Conservation (phyloP, 2,888 invertebrate species). For the Mesopsocus fuscifrons region DNA sequence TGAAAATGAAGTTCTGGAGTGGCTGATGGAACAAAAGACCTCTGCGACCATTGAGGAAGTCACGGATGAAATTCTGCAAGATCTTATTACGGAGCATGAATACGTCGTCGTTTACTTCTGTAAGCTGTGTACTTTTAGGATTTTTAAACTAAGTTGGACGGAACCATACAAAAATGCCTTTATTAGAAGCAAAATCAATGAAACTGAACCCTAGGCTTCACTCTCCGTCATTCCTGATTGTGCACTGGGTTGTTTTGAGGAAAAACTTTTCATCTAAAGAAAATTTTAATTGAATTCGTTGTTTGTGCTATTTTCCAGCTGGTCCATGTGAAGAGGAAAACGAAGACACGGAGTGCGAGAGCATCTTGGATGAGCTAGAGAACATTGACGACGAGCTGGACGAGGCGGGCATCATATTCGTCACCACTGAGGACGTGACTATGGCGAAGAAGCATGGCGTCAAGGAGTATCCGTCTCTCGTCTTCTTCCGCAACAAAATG, state of each 20-base stretch:
- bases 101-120: constrained; percentile 90
- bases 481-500: constrained; percentile 82
- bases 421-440: constrained; percentile 68
- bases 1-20: constrained; percentile 78
- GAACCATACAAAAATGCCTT: neutral
- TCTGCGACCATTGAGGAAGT: constrained; percentile 87
- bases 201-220: too few relatives aligned
- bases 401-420: constrained; percentile 82
- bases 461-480: constrained; percentile 65
- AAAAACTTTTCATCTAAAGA: too few relatives aligned
- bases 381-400: constrained; percentile 87
- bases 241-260: too few relatives aligned
- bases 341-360: constrained; percentile 69
- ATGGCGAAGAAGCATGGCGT: constrained; percentile 72
- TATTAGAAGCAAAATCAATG: constrained; percentile 11
- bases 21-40: constrained; percentile 73
- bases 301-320: too few relatives aligned
- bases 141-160: neutral
- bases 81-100: constrained; percentile 75
- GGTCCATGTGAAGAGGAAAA: constrained; percentile 77
- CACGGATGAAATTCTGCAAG: constrained; percentile 72
- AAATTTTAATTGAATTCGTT: too few relatives aligned
- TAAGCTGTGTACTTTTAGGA: constrained; percentile 26
- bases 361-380: constrained; percentile 67
- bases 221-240: too few relatives aligned